Evolutionary conservation across 2,888 invertebrate species (phyloP).

Genomic region (Orchestes rusci): DNA sequence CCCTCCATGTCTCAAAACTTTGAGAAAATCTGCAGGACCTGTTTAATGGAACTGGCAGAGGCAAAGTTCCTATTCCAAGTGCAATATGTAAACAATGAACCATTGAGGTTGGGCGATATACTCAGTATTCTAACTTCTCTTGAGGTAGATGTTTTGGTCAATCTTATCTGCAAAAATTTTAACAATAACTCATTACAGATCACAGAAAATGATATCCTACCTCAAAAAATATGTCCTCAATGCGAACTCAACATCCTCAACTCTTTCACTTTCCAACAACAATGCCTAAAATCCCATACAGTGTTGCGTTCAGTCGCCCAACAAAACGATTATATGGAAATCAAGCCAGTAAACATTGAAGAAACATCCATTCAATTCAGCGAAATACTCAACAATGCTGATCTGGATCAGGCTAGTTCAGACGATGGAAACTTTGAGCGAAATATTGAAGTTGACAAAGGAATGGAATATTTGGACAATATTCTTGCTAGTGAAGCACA

Average conservation of each 20-base stretch:
- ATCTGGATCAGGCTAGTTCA: slow-evolving; percentile 16
- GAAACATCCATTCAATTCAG: slow-evolving; percentile 10
- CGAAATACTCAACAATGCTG: slow-evolving; percentile 15
- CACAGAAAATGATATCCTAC: slow-evolving; percentile 40
- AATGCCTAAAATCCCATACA: slow-evolving; percentile 40
- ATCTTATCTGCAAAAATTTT: background rate
- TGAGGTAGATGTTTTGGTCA: slow-evolving; percentile 29
- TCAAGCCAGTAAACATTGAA: slow-evolving; percentile 25
- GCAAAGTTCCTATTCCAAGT: slow-evolving; percentile 38
- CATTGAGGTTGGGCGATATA: slow-evolving; percentile 38
- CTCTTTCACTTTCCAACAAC: slow-evolving; percentile 40
- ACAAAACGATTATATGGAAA: slow-evolving; percentile 28
- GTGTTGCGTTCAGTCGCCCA: slow-evolving; percentile 37
- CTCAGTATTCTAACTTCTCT: slow-evolving; percentile 40
- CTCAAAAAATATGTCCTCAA: slow-evolving; percentile 40
- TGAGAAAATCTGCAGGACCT: slow-evolving; percentile 42
- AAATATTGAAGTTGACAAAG: too few relatives aligned
- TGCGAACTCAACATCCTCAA: slow-evolving; percentile 40
- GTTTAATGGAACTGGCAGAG: slow-evolving; percentile 37
- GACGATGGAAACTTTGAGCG: slow-evolving; percentile 8
- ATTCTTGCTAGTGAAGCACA: too few relatives aligned
- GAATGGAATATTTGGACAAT: too few relatives aligned
- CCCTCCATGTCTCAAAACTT: slow-evolving; percentile 28
- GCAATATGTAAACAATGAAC: slow-evolving; percentile 36
- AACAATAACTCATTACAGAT: slow-evolving; percentile 29